A percentile compares a stretch with the other conserved stretches of the same genome.
Conservation (phyloP, 2,113 vertebrate genomes). For the Ariopsis seemanni region DNA sequence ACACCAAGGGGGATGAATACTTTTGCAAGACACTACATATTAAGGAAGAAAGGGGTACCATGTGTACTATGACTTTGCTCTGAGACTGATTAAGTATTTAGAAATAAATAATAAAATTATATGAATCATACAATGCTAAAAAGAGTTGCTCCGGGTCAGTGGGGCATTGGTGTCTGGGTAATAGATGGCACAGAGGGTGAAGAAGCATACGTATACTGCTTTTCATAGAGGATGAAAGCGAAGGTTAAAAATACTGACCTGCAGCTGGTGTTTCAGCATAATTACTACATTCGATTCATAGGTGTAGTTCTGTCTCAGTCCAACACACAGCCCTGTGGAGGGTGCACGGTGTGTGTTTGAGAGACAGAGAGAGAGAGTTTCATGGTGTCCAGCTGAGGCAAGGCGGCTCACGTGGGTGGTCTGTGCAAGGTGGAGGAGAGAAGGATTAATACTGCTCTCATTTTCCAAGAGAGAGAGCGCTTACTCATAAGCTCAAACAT, state of each 20-base stretch:
- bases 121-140: not conserved
- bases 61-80: not conserved
- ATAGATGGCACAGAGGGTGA: not conserved
- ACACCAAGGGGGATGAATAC: no score
- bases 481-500: constrained; percentile 57
- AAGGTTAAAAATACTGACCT: constrained; percentile 10
- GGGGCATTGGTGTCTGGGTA: not conserved
- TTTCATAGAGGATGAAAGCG: not conserved
- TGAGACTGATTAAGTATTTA: not conserved
- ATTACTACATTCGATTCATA: not conserved
- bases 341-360: not conserved
- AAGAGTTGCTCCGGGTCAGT: not conserved
- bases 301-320: not conserved
- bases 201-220: not conserved
- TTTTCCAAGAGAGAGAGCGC: constrained; percentile 50
- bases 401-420: constrained; percentile 69
- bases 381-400: constrained; percentile 61
- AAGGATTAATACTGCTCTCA: constrained; percentile 67
- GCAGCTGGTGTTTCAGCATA: constrained; percentile 12
- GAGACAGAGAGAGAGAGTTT: not conserved
- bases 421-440: constrained; percentile 68
- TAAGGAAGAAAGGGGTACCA: not conserved
- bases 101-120: not conserved
- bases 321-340: not conserved
- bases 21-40: no score